Base-by-base conservation (phyloP, 2,113 vertebrate species). In the Siniperca chuatsi region DNA sequence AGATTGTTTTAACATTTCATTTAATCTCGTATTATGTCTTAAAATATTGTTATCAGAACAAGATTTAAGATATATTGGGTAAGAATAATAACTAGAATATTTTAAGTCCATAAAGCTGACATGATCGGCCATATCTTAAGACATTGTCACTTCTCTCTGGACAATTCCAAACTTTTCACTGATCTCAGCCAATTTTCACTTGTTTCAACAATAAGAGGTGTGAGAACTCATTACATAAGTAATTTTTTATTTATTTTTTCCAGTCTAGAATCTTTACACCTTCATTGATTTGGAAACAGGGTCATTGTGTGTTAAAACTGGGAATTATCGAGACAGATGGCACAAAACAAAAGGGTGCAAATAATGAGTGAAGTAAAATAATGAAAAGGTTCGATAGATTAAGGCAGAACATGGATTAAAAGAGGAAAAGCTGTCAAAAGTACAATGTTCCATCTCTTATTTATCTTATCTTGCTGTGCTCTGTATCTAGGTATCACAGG, bases 401-500 rank as follows among this genome's bases (percentile, higher is more conserved):
- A 37, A 65, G 2, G 20, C 6, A 15, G 13, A 1, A 42, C 70
- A n/a, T 44, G 12, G 18, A 74, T 2, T 35, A 13, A 62, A 73
- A 69, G 62, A 40, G 42, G n/a, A 73, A 69, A n/a, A 57, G 9
- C 9, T 0, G 2, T 25, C 37, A 75, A n/a, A 82, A 20, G 6
- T 9, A 21, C 1, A 8, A 20, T 3, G 8, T 60, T 73, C 4
- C 4, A 48, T 29, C 18, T 54, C 46, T 48, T 25, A 21, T 42
- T 42, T 37, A 60, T 64, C 29, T 29, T 29, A 29, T 29, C 29
- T 33, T 0, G 7, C 33, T 81, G 9, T 81, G n/a, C 13, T 90
- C 2, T 82, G 9, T n/a, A 9, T 85, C 0, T 83, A 99, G 98
- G 98, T 29, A 97, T 99, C 20, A 95, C 97, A 82, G 98, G 98